phyloP scores from a whole-genome alignment of 1,140 invertebrate species.

The Homarus americanus region DNA sequence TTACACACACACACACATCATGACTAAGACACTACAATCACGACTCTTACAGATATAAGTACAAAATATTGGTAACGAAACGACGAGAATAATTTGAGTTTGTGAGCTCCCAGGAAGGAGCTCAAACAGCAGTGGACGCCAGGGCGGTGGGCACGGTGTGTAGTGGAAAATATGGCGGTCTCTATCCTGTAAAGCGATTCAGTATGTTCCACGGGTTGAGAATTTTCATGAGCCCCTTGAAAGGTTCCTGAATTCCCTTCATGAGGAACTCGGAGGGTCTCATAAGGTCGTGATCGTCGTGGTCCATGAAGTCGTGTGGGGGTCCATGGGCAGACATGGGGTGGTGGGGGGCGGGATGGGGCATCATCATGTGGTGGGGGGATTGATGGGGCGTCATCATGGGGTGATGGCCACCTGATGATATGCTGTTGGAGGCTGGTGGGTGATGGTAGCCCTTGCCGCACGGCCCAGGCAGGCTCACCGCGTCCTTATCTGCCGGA shows the following conservation, averaged over 20 bases:
- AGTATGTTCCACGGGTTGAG: conserved; percentile 74
- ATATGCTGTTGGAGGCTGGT: conserved; percentile 62
- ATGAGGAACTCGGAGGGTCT: conserved; percentile 56
- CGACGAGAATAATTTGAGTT: conserved; percentile 25
- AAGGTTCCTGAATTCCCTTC: conserved; percentile 74
- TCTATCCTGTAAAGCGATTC: conserved; percentile 65
- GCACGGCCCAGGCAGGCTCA: conserved; percentile 27
- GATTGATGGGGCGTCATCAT: conserved; percentile 44
- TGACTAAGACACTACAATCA: neutral
- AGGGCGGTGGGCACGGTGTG: neutral
- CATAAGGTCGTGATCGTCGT: conserved; percentile 59
- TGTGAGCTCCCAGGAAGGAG: neutral
- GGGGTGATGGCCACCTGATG: conserved; percentile 50
- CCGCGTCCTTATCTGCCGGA: conserved; percentile 29
- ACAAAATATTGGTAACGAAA: neutral
- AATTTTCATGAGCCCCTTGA: conserved; percentile 73
- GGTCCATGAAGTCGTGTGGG: conserved; percentile 45
- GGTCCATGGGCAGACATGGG: conserved; percentile 24
- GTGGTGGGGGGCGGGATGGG: conserved; percentile 49
- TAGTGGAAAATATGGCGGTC: neutral
- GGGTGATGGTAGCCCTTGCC: conserved; percentile 41
- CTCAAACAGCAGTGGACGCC: neutral
- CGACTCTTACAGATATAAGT: neutral
- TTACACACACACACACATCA: neutral
- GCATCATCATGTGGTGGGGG: conserved; percentile 47